Percentiles rank a stretch among this genome's conserved stretches.
These are phyloP conservation scores for Columbina picui DNA, from an alignment of 2,113 vertebrate genomes.

Conservation along the genomic window DNA sequence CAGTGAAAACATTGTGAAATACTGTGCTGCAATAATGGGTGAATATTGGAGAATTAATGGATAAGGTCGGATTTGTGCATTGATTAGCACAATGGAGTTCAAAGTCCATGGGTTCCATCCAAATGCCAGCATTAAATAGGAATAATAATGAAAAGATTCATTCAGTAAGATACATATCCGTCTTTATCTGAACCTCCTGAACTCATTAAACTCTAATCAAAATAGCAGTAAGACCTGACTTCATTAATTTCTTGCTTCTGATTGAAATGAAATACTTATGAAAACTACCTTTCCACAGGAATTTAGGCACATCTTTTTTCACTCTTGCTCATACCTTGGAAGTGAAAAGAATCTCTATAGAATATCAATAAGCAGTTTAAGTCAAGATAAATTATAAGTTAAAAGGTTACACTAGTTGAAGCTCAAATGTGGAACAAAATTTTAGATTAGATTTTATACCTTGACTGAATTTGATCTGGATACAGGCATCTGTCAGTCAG, in stretches of 20 bases:
- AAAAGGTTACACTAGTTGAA: neutral
- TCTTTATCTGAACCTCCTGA: neutral
- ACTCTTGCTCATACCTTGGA: neutral
- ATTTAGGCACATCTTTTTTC: neutral
- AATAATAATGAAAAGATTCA: neutral
- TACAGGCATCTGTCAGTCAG: neutral
- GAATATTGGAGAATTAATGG: neutral
- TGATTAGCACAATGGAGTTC: neutral
- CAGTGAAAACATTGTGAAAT: neutral
- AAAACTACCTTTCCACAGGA: neutral
- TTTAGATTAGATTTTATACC: neutral
- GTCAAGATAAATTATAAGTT: neutral
- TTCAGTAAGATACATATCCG: neutral
- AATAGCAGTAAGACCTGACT: neutral
- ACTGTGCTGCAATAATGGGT: neutral
- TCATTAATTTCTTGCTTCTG: neutral
- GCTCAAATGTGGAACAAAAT: neutral
- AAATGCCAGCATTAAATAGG: neutral
- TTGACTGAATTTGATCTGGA: neutral
- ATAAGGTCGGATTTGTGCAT: neutral
- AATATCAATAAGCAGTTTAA: neutral
- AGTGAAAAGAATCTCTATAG: neutral
- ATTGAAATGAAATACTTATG: neutral
- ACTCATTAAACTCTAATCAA: constrained; percentile 10
- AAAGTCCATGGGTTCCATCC: neutral